A percentile compares a stretch with the other conserved stretches of the same genome.
phyloP scores from a whole-genome alignment of 1,140 invertebrate species.

The Hyles euphorbiae region DNA sequence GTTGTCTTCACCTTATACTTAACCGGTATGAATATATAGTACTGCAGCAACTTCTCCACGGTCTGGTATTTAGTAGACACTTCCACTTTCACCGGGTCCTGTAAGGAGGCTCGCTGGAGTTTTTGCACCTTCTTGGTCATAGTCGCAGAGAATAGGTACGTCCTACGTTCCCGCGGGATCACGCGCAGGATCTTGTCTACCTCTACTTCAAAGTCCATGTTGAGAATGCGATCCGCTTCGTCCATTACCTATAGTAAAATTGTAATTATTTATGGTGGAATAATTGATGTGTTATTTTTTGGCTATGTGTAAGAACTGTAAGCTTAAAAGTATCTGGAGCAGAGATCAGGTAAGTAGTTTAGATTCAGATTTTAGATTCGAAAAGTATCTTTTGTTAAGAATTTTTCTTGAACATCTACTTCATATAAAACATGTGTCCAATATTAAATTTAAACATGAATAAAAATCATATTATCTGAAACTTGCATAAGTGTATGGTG shows the following conservation, averaged over 20 bases:
- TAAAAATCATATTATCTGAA: too few species aligned
- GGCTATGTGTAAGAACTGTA: too few species aligned
- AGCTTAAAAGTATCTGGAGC: too few species aligned
- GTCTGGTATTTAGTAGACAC: conserved; percentile 98
- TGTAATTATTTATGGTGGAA: too few species aligned
- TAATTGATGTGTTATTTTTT: too few species aligned
- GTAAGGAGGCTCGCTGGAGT: conserved; percentile 94
- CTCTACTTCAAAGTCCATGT: conserved; percentile 98
- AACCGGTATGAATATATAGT: conserved; percentile 96
- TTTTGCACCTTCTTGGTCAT: conserved; percentile 99
- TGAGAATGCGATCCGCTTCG: conserved; percentile 96
- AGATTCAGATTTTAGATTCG: too few species aligned
- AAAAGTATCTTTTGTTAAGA: too few species aligned
- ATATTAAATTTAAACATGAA: too few species aligned
- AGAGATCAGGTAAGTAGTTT: too few species aligned
- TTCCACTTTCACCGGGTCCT: conserved; percentile 95
- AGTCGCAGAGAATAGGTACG: conserved; percentile 96
- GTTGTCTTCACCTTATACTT: conserved; percentile 86
- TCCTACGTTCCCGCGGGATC: conserved; percentile 91
- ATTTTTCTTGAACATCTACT: too few species aligned
- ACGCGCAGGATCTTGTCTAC: conserved; percentile 96
- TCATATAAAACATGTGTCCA: too few species aligned
- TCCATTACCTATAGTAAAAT: conserved; percentile 84
- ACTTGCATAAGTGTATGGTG: too few species aligned
- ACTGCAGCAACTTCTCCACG: conserved; percentile 96